Evolutionary conservation across 2,797 vertebrate species (phyloP).

Genomic region (Spea hammondii): DNA sequence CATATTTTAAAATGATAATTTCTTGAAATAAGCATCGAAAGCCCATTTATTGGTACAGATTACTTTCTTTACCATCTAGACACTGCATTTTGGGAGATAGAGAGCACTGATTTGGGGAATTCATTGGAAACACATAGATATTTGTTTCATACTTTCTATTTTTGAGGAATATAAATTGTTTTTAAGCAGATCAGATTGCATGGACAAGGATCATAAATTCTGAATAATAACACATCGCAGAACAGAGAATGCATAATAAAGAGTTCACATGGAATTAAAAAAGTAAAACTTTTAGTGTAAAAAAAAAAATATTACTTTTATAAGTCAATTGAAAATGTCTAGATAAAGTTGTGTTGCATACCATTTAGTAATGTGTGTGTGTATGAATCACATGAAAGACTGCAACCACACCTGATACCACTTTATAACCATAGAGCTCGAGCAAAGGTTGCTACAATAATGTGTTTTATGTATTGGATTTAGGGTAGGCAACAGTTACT

Average conservation of each 20-base stretch:
- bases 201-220: background rate
- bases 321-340: no score
- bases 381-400: no score
- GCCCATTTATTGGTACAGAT: constrained; percentile 3
- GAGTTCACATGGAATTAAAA: background rate
- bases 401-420: no score
- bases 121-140: background rate
- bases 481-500: no score
- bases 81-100: background rate
- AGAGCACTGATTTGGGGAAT: background rate
- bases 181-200: background rate
- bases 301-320: background rate
- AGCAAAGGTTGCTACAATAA: background rate
- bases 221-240: background rate
- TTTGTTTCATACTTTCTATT: background rate
- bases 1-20: background rate
- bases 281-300: background rate
- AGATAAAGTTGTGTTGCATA: no score
- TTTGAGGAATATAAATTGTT: constrained; percentile 21
- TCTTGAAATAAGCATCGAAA: background rate
- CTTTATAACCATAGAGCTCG: no score
- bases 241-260: no score
- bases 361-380: no score
- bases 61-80: background rate
- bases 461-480: background rate